Evolutionary conservation across 2,113 vertebrate genomes (phyloP), one percentile per base, ranked within the genome.

Genomic region (Megaceryle torquata): DNA sequence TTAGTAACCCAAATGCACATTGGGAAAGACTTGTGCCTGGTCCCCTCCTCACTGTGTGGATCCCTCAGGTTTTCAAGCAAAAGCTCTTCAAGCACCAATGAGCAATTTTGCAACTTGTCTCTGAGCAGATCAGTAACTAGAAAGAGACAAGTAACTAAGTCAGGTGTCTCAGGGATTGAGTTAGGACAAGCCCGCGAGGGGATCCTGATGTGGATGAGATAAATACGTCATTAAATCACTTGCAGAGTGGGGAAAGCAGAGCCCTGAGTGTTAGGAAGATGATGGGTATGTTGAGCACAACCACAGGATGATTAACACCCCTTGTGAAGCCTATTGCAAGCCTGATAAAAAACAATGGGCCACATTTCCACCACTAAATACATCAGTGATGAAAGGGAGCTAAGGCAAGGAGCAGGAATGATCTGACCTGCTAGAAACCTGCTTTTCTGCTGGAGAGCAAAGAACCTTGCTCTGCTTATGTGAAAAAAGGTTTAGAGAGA

Each of bases 311-410:
- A 87, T 97, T 93, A 95, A 86, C 91, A 44, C 77, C 22, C 35
- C 37, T 82, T 71, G 39, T 1, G 1, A 86, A 89, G 31, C 46
- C 68, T 14, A 29, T 24, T 87, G 67, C 63, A 8, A 83, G 41
- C 21, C 84, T 57, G 95, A 95, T 96, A 95, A 95, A 72, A 88
- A 46, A 95, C 94, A 95, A 95, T 94, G 87, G 87, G 70, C 22
- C 78, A 63, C 70, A 88, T 95, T 88, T 87, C 79, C 91, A 84
- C 61, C 5, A 2, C 56, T 92, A 78, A 95, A 77, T 86, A 53
- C 92, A 95, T 95, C 94, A 95, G 67, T 22, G 64, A 95, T 94
- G 88, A 97, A 95, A 94, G 51, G 20, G 24, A 88, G 54, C 13
- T 71, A 29, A 14, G 14, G 22, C 3, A 72, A 79, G 29, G 61